Evolutionary conservation across 2,888 invertebrate genomes (phyloP).

Genomic region (Ischnus inquisitorius): DNA sequence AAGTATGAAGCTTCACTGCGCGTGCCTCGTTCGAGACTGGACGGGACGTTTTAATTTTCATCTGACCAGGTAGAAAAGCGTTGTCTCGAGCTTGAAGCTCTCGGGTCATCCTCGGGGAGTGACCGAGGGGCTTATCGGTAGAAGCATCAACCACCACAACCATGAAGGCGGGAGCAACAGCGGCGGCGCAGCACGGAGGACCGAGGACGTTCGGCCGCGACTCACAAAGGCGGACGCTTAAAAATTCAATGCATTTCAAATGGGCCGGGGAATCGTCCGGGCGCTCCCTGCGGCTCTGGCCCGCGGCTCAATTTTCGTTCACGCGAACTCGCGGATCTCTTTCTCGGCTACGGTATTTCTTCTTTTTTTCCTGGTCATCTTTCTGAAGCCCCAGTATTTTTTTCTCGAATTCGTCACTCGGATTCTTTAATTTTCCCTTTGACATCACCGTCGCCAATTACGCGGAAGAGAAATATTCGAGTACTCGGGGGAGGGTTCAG

Average conservation of each 20-base stretch:
- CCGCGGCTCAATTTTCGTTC: slow-evolving; percentile 76
- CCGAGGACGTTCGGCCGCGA: slow-evolving; percentile 54
- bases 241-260: slow-evolving; percentile 85
- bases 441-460: slow-evolving; percentile 22
- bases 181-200: slow-evolving; percentile 53
- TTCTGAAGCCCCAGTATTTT: neutral
- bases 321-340: slow-evolving; percentile 55
- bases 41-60: slow-evolving; percentile 54
- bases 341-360: slow-evolving; percentile 36
- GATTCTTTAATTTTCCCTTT: slow-evolving; percentile 6
- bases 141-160: slow-evolving; percentile 60
- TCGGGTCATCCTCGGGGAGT: slow-evolving; percentile 52
- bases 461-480: neutral
- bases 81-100: slow-evolving; percentile 30
- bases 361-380: neutral
- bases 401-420: slow-evolving; percentile 24
- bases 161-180: slow-evolving; percentile 53
- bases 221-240: slow-evolving; percentile 80
- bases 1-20: neutral
- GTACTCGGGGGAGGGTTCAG: neutral
- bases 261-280: slow-evolving; percentile 80
- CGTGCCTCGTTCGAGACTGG: neutral
- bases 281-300: slow-evolving; percentile 74
- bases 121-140: slow-evolving; percentile 68
- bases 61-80: slow-evolving; percentile 43